Conservation (phyloP, 2,113 vertebrate genomes). For the Hypocryptadius cinnamomeus region DNA sequence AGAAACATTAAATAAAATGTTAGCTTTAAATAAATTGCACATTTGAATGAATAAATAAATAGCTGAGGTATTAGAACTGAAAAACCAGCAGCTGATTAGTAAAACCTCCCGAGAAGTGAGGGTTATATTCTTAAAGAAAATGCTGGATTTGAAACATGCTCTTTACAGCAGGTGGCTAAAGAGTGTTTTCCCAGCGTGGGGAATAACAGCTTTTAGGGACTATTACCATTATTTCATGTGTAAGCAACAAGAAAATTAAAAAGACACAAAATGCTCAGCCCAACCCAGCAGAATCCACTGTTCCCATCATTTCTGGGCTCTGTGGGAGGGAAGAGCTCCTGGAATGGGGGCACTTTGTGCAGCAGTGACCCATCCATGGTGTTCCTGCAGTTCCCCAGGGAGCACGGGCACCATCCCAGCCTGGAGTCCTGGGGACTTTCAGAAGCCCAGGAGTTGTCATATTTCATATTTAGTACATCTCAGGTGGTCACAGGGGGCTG, state of each 20-base stretch:
- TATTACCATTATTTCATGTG: background rate
- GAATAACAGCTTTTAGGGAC: background rate
- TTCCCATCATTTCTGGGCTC: background rate
- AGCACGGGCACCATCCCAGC: background rate
- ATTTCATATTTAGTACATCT: background rate
- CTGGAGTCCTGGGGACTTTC: background rate
- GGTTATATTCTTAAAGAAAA: background rate
- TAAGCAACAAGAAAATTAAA: background rate
- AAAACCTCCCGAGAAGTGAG: background rate
- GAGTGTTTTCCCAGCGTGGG: background rate
- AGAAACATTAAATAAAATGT: background rate
- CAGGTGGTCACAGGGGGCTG: background rate
- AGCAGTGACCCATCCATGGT: background rate
- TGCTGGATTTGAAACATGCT: background rate
- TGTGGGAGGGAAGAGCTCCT: background rate
- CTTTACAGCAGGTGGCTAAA: constrained; percentile 1
- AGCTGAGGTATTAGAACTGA: background rate
- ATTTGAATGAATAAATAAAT: background rate
- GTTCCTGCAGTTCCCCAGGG: background rate
- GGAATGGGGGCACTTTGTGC: background rate
- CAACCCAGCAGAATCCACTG: rapidly evolving
- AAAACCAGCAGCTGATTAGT: background rate
- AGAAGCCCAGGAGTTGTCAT: background rate
- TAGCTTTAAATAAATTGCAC: background rate
- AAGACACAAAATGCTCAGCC: rapidly evolving